Percentiles rank a stretch among this genome's conserved stretches.
Conservation (phyloP, 2,113 vertebrate species). For the Lathamus discolor region DNA sequence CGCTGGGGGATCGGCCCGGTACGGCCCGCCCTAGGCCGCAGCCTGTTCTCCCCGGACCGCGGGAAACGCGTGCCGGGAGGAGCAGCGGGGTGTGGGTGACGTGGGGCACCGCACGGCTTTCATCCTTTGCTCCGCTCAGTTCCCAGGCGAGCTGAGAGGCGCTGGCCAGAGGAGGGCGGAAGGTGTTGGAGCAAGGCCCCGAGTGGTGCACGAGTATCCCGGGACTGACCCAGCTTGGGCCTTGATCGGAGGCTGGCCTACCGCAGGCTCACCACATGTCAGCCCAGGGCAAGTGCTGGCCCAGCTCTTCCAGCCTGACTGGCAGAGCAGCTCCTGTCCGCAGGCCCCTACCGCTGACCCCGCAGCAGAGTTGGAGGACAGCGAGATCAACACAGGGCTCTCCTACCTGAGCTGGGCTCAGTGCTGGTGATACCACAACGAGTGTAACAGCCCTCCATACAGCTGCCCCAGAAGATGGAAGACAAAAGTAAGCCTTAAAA, state of each 20-base stretch:
- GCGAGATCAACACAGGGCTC: background rate
- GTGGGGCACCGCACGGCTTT: accelerated
- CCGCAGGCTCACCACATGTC: background rate
- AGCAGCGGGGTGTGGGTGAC: accelerated
- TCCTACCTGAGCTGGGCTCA: background rate
- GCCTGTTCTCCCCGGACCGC: accelerated
- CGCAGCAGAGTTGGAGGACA: background rate
- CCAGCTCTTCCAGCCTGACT: background rate
- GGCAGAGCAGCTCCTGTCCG: background rate
- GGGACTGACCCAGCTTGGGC: background rate
- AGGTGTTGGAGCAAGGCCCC: background rate
- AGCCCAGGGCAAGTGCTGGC: background rate
- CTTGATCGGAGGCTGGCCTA: background rate
- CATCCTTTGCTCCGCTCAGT: too few relatives aligned
- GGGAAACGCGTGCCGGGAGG: background rate
- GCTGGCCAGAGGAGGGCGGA: too few relatives aligned
- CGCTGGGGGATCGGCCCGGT: too few relatives aligned
- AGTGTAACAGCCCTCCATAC: background rate
- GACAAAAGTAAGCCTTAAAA: constrained; percentile 56
- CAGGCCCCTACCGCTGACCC: background rate
- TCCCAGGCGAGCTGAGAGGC: background rate
- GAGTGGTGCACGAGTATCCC: too few relatives aligned
- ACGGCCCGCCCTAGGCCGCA: too few relatives aligned
- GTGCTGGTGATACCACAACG: background rate
- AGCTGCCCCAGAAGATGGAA: constrained; percentile 48